Percentiles rank a stretch among this genome's conserved stretches.
Conservation (phyloP, 2,113 vertebrate species). For the Zeus faber region DNA sequence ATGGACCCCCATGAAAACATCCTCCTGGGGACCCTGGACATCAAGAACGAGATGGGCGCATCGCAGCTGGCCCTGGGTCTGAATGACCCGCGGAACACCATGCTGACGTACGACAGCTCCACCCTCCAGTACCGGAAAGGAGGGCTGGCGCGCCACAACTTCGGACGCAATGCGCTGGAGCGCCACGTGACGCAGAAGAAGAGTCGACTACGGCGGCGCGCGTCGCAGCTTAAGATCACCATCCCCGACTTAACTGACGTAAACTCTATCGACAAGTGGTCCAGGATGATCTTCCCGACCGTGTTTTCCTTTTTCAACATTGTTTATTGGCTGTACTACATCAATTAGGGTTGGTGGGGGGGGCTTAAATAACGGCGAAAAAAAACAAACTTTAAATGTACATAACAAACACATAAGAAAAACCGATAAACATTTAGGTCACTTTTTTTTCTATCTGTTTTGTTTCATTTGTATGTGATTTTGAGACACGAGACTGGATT, state of each 20-base stretch:
- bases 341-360: slow-evolving; percentile 81
- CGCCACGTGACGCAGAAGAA: slow-evolving; percentile 95
- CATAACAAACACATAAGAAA: no score
- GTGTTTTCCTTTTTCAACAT: slow-evolving; percentile 98
- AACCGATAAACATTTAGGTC: slow-evolving; percentile 8
- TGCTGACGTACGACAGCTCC: slow-evolving; percentile 92
- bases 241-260: slow-evolving; percentile 99
- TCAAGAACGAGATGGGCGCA: slow-evolving; percentile 96
- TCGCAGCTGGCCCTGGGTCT: slow-evolving; percentile 91
- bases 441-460: slow-evolving; percentile 38
- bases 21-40: slow-evolving; percentile 94
- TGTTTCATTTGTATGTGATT: slow-evolving; percentile 76
- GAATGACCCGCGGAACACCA: slow-evolving; percentile 88
- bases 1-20: slow-evolving; percentile 98
- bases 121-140: slow-evolving; percentile 95
- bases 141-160: slow-evolving; percentile 89
- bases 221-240: slow-evolving; percentile 95
- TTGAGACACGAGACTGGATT: slow-evolving; percentile 85
- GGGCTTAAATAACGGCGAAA: slow-evolving; percentile 57
- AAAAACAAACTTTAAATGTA: no score
- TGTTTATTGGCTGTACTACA: slow-evolving; percentile 98
- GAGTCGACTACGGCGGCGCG: slow-evolving; percentile 88
- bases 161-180: slow-evolving; percentile 89
- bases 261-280: slow-evolving; percentile 98
- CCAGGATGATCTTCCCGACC: slow-evolving; percentile 96